Base-by-base conservation (phyloP, 2,888 invertebrate species). In the Lymantria monacha region DNA sequence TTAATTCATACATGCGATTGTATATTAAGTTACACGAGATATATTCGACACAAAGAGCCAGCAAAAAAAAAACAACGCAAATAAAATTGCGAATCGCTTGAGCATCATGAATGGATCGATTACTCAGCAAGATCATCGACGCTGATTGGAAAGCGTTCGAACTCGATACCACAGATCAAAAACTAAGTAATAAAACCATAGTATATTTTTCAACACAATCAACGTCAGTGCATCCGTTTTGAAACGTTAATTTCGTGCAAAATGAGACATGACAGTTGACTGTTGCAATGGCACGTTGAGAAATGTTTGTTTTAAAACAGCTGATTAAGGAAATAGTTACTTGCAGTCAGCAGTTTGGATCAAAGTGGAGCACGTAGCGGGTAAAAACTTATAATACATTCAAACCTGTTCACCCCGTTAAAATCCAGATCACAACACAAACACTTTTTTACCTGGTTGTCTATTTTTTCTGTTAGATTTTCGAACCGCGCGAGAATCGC, bases 401-500 rank as follows among this genome's bases (percentile, higher is more conserved):
- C 60, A 67, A 67, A 67, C 66, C 66, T 66, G 66, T 49, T 66
- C 53, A 62, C 60, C 67, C 55, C 53, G 56, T 55, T 64, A 51
- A 33, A 52, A 59, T 58, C 53, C 58, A 59, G 51, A 52, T 48
- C 68, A 68, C 68, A 46, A 58, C 58, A 58, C 66, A 60, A 54
- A 61, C 58, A 59, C 70, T 55, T 49, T n/a, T 59, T 76, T 76
- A 77, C 77, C 77, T 77, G 77, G 51, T 61, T 68, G 59, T 91
- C 87, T 65, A 83, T 81, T 69, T 91, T 92, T 68, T 91, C 89
- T 55, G 83, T 93, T 64, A 95, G 91, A 74, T 94, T 94, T 84
- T 96, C 96, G 84, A 96, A 96, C 61, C 96, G 92, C 49, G 96
- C 96, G 68, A 96, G 91, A 66, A 96, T 96, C 76, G 96, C 96